Base-by-base conservation (phyloP, 64 coral and sea anemone species). In the Exaiptasia diaphana region DNA sequence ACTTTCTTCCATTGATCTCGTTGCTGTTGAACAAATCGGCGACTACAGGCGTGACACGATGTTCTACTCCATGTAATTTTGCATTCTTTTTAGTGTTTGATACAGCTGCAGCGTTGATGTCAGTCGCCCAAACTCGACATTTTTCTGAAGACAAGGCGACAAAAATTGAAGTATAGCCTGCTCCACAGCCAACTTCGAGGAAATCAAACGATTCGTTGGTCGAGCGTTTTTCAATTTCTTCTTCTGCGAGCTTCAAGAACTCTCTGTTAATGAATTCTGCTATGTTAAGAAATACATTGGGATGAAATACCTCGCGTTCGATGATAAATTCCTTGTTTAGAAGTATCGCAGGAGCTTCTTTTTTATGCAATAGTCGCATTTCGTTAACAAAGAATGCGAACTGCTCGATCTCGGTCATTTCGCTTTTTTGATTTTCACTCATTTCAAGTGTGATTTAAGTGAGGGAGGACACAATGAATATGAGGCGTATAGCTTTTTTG, bases 171-270 rank as follows among this genome's bases (percentile, higher is more conserved):
- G 67, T 43, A 24, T 41, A 71, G 5, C 67, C 67, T 7, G 67
- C 67, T 27, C 67, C 67, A 21, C 67, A 71, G 17, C 67, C 67
- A 12, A 71, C 67, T 42, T 71, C 67, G 7, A 71, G 67, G 31
- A 71, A 71, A 41, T 71, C 38, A 4, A 71, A 40, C n/a, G n/a
- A n/a, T n/a, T n/a, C n/a, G n/a, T n/a, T n/a, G 5, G 67, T 25
- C 3, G 4, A 37, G 21, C 45, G 40, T 9, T 42, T 71, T 11
- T 6, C 0, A 6, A 42, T 0, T 10, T 71, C 38, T 42, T 5
- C 38, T 23, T 40, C 27, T 10, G 28, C 20, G 0, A 41, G 4
- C 28, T 41, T 21, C 9, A 71, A 12, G 0, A 71, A 2, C 20
- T 22, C 35, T 22, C 2, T 41, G 15, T 41, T 71, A 0, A 41